Conservation (phyloP, 2,113 vertebrate species). For the Calcarius ornatus region DNA sequence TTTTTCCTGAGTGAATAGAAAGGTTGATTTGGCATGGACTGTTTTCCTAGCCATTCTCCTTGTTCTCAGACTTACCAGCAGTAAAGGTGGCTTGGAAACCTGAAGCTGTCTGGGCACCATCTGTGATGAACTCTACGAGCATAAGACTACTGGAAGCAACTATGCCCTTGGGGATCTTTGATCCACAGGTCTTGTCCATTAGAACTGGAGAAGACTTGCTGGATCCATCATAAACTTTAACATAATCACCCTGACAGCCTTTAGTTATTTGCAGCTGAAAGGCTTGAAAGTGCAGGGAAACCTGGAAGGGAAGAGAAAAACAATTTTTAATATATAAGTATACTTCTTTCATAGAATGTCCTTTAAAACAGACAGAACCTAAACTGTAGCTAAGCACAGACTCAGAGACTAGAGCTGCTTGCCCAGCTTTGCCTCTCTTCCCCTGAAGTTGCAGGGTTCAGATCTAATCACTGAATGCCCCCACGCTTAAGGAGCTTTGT, state of each 20-base stretch:
- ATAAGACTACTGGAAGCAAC: slow-evolving; percentile 32
- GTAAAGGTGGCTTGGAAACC: slow-evolving; percentile 57
- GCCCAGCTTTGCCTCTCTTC: not conserved
- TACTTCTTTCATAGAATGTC: not conserved
- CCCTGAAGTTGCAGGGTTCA: not conserved
- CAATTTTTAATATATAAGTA: not conserved
- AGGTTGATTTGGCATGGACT: not conserved
- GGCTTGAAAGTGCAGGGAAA: slow-evolving; percentile 37
- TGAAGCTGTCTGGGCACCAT: not conserved
- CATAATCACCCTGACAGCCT: slow-evolving; percentile 45
- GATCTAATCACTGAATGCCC: not conserved
- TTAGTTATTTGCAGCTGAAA: slow-evolving; percentile 27
- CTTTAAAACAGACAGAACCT: not conserved
- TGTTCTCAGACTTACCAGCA: slow-evolving; percentile 35
- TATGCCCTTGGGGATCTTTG: not conserved
- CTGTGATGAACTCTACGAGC: slow-evolving; percentile 46
- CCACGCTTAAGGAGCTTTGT: not conserved
- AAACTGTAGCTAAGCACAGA: not conserved
- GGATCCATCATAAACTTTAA: slow-evolving; percentile 62
- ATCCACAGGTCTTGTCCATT: slow-evolving; percentile 60
- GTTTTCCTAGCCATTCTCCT: not conserved
- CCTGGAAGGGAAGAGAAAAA: not conserved
- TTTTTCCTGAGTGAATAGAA: not conserved
- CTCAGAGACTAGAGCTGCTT: not conserved
- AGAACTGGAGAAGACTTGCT: slow-evolving; percentile 50